These are phyloP conservation scores for Ryuthela nishihirai DNA, from an alignment of 2,888 invertebrate genomes.

Conservation along the genomic window DNA sequence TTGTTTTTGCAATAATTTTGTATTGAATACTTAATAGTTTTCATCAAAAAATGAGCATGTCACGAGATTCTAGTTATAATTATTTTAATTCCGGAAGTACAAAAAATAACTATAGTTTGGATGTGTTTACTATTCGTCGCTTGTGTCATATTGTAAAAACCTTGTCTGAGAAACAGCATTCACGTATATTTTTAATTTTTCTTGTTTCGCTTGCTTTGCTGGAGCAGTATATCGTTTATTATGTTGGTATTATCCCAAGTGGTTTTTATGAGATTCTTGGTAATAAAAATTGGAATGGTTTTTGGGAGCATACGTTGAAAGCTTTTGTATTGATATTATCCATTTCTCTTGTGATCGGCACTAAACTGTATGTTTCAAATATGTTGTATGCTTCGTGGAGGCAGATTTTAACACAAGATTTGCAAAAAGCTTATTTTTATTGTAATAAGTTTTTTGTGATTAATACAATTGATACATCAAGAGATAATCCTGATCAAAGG, in stretches of 20 bases:
- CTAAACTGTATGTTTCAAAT: conserved; percentile 52
- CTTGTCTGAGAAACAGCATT: conserved; percentile 7
- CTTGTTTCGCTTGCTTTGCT: conserved; percentile 26
- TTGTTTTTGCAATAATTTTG: too few relatives aligned
- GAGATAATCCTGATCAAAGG: conserved; percentile 59
- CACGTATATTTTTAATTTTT: conserved; percentile 11
- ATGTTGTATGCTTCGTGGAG: conserved; percentile 56
- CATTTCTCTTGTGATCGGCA: conserved; percentile 52
- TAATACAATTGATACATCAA: conserved; percentile 49
- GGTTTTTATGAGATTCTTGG: conserved; percentile 56
- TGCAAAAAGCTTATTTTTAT: conserved; percentile 56
- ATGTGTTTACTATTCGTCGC: conserved; percentile 17
- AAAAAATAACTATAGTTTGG: conserved; percentile 5
- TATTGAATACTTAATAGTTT: too few relatives aligned
- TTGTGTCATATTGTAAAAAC: conserved; percentile 14
- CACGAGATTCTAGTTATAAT: too few relatives aligned
- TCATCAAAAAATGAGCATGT: too few relatives aligned
- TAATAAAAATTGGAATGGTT: conserved; percentile 51
- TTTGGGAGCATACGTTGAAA: conserved; percentile 45
- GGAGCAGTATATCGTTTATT: conserved; percentile 55
- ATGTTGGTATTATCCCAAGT: conserved; percentile 57
- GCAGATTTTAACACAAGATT: conserved; percentile 50
- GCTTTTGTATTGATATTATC: conserved; percentile 33
- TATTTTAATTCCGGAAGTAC: too few relatives aligned
- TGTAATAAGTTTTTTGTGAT: conserved; percentile 55